A percentile compares a stretch with the other conserved stretches of the same genome.
Evolutionary conservation across 2,888 invertebrate species (phyloP).

Genomic region (Agrotis ipsilon): DNA sequence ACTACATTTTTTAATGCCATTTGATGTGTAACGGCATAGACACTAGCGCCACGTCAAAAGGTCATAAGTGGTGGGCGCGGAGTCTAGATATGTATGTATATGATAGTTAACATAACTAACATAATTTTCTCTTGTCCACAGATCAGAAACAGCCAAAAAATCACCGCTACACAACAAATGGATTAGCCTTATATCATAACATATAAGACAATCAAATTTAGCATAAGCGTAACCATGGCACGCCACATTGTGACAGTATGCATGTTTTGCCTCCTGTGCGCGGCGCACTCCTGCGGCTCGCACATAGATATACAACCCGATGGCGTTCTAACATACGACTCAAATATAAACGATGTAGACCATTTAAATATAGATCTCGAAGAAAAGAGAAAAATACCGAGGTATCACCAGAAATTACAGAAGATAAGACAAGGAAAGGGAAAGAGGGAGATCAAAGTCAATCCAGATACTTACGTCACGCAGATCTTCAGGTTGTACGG

Average conservation of each 20-base stretch:
- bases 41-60: no score
- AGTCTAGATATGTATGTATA: no score
- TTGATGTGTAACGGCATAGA: no score
- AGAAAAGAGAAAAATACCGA: slow-evolving; percentile 70
- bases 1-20: no score
- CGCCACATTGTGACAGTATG: slow-evolving; percentile 94
- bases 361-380: slow-evolving; percentile 72
- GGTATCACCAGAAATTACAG: slow-evolving; percentile 79
- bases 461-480: slow-evolving; percentile 92
- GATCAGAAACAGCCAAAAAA: slow-evolving; percentile 63
- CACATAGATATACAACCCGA: slow-evolving; percentile 89
- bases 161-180: slow-evolving; percentile 58
- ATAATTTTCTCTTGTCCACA: slow-evolving; percentile 68
- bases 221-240: slow-evolving; percentile 79
- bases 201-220: slow-evolving; percentile 65
- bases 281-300: slow-evolving; percentile 95
- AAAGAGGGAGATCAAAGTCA: slow-evolving; percentile 79
- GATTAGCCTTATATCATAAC: slow-evolving; percentile 65
- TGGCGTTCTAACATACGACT: slow-evolving; percentile 73
- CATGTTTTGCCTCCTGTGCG: slow-evolving; percentile 95
- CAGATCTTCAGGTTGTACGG: slow-evolving; percentile 93
- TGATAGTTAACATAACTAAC: no score
- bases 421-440: slow-evolving; percentile 73
- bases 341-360: slow-evolving; percentile 67
- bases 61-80: no score